Percentiles rank a stretch among this genome's conserved stretches.
Conservation (phyloP, 2,888 invertebrate genomes). For the Abscondita cerata region DNA sequence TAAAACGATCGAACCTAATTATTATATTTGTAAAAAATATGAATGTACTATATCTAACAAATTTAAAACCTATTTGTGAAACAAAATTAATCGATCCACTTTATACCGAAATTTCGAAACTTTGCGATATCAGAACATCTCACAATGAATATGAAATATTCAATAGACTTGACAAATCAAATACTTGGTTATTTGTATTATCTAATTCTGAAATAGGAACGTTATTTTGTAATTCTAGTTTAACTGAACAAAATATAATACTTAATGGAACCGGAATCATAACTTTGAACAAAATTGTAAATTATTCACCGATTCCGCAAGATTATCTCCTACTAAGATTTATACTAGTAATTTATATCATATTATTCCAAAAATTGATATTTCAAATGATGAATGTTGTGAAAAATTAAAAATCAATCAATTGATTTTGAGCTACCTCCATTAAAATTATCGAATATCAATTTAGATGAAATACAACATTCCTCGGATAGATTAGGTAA, state of each 20-base stretch:
- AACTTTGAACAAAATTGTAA: not conserved
- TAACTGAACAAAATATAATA: not conserved
- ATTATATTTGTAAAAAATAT: constrained; percentile 1
- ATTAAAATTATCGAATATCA: not conserved
- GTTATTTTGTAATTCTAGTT: not conserved
- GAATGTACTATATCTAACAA: not conserved
- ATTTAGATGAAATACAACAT: constrained; percentile 5
- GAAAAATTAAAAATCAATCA: no score
- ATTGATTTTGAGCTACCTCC: not conserved
- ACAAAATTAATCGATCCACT: not conserved
- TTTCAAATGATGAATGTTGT: no score
- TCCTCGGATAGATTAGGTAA: not conserved
- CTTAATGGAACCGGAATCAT: not conserved
- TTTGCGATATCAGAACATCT: no score
- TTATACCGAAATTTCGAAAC: not conserved
- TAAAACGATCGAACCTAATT: not conserved
- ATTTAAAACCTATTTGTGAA: not conserved
- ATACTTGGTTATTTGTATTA: not conserved
- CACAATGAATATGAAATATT: not conserved
- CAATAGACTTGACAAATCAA: not conserved
- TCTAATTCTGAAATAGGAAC: not conserved
- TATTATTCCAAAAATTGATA: no score
- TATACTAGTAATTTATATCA: not conserved
- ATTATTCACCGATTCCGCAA: not conserved
- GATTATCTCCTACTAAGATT: not conserved